These are phyloP conservation scores for Acrocera orbiculus DNA, from an alignment of 2,888 invertebrate genomes.

Conservation along the genomic window DNA sequence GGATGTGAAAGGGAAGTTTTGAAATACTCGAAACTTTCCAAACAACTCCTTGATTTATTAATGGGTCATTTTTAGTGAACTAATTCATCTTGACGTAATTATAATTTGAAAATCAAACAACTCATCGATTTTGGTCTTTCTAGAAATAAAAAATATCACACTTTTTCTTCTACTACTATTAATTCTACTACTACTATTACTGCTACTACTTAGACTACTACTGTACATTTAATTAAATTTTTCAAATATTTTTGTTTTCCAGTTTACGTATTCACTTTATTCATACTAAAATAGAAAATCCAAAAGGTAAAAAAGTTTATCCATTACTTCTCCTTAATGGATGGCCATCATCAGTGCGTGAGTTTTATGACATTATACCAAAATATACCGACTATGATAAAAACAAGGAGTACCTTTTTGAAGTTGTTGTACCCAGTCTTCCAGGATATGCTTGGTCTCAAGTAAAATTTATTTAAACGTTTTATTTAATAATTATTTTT, in stretches of 20 bases:
- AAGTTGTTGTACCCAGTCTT: slow-evolving; percentile 37
- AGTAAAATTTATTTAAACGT: slow-evolving; percentile 14
- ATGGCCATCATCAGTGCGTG: slow-evolving; percentile 79
- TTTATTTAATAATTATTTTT: not conserved
- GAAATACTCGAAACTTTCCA: too few species aligned
- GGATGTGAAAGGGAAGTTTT: too few species aligned
- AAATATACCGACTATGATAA: slow-evolving; percentile 35
- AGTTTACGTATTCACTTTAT: slow-evolving; percentile 44
- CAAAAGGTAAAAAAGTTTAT: slow-evolving; percentile 23
- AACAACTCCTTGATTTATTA: too few species aligned
- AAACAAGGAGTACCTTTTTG: slow-evolving; percentile 38
- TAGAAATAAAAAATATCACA: too few species aligned
- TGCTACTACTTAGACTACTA: too few species aligned
- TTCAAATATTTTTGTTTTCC: slow-evolving; percentile 7
- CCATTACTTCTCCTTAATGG: slow-evolving; percentile 51
- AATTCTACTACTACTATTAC: too few species aligned
- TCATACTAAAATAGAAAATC: slow-evolving; percentile 38
- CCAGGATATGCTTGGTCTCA: slow-evolving; percentile 33
- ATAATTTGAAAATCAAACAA: too few species aligned
- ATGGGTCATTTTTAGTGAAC: too few species aligned
- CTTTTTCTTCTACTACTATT: too few species aligned
- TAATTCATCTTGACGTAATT: too few species aligned
- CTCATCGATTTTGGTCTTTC: too few species aligned
- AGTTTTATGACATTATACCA: slow-evolving; percentile 63
- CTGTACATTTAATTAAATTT: slow-evolving; percentile 16